Evolutionary conservation across 1,140 invertebrate species (phyloP), one percentile per base, ranked within the genome.

Genomic region (Drosophila yakuba): DNA sequence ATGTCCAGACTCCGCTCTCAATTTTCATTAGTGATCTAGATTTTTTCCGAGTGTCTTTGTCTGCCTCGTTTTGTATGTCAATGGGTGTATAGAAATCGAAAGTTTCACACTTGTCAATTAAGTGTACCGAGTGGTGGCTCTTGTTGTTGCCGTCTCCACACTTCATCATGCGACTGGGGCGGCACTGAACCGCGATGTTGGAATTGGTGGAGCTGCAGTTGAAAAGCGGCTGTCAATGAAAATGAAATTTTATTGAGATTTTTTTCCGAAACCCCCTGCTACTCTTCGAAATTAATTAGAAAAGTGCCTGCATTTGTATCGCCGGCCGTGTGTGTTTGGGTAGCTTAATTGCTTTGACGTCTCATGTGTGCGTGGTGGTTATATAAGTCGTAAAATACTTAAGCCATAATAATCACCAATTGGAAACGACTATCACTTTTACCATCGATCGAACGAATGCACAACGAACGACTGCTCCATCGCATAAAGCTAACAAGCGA

Each of bases 101-200:
- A 89, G 84, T 89, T 89, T 89, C 84, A 89, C 84, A 89, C 84
- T 89, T 89, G 84, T 89, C 84, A 89, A 89, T 89, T 89, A 89
- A 89, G 84, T 89, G 80, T 84, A 89, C 68, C 78, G 86, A 78
- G 69, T 56, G 63, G 77, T 59, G 59, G 64, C 59, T 85, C 64
- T 71, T 78, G 73, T 67, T 67, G 54, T 36, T 78, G 74, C 52
- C 61, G 62, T 61, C 48, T 68, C 62, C 52, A 74, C 69, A 80
- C 77, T 66, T 74, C 81, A 81, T 81, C 79, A 63, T 66, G 73
- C 55, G 28, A 71, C 43, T 36, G 23, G 63, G 25, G 15, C 41
- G 32, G 20, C 35, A 5, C 0, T 28, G 60, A 56, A 58, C 2
- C 28, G 28, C 25, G 14, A 10, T 10, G 32, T 8, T 10, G 32